Evolutionary conservation across 2,797 vertebrate genomes (phyloP).

Genomic region (Megalops cyprinoides): DNA sequence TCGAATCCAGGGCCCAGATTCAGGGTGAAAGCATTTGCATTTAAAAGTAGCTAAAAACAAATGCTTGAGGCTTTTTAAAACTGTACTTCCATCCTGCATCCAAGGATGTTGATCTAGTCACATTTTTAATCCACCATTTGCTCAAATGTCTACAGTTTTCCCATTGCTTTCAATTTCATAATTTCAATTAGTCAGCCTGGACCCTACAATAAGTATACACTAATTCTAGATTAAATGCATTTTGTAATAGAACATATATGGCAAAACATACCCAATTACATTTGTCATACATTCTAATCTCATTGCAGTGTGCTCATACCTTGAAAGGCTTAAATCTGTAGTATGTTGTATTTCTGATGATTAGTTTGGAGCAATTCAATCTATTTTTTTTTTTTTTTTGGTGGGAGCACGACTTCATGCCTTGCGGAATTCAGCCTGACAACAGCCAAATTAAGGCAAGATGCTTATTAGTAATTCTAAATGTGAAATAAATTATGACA

Average conservation of each 20-base stretch:
- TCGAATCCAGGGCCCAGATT: too few relatives aligned
- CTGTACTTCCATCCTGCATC: background rate
- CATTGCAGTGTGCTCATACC: background rate
- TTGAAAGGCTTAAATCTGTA: background rate
- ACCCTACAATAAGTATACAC: too few relatives aligned
- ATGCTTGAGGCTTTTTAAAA: background rate
- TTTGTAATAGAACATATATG: background rate
- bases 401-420: too few relatives aligned
- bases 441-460: too few relatives aligned
- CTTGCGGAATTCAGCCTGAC: too few relatives aligned
- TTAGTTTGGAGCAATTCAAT: background rate
- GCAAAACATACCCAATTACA: background rate
- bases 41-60: background rate
- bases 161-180: background rate
- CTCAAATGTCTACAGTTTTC: background rate
- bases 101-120: background rate
- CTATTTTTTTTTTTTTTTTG: too few relatives aligned
- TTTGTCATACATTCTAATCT: background rate
- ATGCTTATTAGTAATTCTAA: too few relatives aligned
- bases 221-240: background rate
- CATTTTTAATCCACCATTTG: background rate
- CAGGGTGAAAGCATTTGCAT: background rate
- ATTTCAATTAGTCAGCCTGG: background rate
- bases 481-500: too few relatives aligned
- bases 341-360: background rate